A percentile compares a stretch with the other conserved stretches of the same genome.
These are phyloP conservation scores for Notothenia coriiceps DNA, from an alignment of 2,113 vertebrate species.

Conservation along the genomic window DNA sequence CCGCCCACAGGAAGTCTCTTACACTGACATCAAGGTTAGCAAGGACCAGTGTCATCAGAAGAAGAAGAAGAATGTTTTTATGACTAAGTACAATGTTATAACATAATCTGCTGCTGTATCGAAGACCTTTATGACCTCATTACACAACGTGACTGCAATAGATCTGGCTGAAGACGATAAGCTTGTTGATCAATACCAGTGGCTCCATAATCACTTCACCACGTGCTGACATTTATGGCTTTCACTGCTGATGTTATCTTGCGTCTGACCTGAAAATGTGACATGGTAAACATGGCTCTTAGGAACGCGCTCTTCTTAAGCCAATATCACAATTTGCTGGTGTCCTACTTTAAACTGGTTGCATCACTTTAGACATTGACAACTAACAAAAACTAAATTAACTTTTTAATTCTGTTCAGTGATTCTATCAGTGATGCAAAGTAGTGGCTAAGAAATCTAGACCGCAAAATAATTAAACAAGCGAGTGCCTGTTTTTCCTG, in stretches of 20 bases:
- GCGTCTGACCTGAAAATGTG: constrained; percentile 11
- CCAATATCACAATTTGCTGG: neutral
- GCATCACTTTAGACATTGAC: neutral
- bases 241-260: neutral
- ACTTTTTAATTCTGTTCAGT: too few relatives aligned
- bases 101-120: neutral
- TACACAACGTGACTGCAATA: neutral
- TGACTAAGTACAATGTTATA: neutral
- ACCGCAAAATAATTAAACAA: too few relatives aligned
- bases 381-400: neutral
- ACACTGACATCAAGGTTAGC: constrained; percentile 92
- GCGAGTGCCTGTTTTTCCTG: too few relatives aligned
- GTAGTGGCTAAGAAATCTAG: too few relatives aligned
- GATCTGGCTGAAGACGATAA: neutral
- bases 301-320: neutral
- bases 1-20: constrained; percentile 93
- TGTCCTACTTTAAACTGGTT: constrained; percentile 9
- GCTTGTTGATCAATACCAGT: neutral
- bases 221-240: constrained; percentile 6
- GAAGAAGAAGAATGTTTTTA: too few relatives aligned
- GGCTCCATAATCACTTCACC: constrained; percentile 1
- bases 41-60: neutral
- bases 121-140: neutral
- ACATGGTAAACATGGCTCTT: neutral
- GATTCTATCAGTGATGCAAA: too few relatives aligned